Base-by-base conservation (phyloP, 2,888 invertebrate genomes). In the Drosophila picticornis region DNA sequence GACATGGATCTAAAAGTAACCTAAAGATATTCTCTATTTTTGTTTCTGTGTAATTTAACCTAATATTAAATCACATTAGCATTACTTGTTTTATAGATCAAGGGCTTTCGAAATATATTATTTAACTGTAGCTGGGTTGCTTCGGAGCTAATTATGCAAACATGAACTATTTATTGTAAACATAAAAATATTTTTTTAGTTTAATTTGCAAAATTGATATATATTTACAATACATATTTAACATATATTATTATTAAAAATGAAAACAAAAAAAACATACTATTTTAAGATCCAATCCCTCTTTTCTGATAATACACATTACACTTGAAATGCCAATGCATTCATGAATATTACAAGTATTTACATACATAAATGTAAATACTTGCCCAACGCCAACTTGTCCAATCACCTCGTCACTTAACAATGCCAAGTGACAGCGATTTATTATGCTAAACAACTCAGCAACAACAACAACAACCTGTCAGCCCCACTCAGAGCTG, bases 371-470 rank as follows among this genome's bases (percentile, higher is more conserved):
- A 38, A 27, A 56, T 56, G n/a, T 65, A 65, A 77, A 73, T 68
- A 69, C 64, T 62, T 13, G 64, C n/a, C 31, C 40, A 65, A 60
- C 55, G 56, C 60, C 55, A 52, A 75, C 58, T 61, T 46, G 40
- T 56, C 43, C 69, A 73, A 62, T 73, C 60, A 63, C 31, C 60
- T 72, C 34, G 63, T 60, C 67, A 63, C 55, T 62, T 29, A 31
- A 52, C 59, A 75, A 59, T 52, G 52, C 34, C 58, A 75, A 77
- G 22, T 51, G 66, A 67, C 67, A 71, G 63, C 62, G 38, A 62
- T 78, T 77, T 72, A 61, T 62, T 68, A 78, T 75, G 77, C 77
- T 65, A 75, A 65, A 13, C 43, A 52, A 51, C 19, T 19, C 56
- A 46, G 13, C 4, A 46, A 22, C 43, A 46, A 13, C n/a, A 40